Evolutionary conservation across 2,888 invertebrate genomes (phyloP).

Genomic region (Diachrysia chrysitis): DNA sequence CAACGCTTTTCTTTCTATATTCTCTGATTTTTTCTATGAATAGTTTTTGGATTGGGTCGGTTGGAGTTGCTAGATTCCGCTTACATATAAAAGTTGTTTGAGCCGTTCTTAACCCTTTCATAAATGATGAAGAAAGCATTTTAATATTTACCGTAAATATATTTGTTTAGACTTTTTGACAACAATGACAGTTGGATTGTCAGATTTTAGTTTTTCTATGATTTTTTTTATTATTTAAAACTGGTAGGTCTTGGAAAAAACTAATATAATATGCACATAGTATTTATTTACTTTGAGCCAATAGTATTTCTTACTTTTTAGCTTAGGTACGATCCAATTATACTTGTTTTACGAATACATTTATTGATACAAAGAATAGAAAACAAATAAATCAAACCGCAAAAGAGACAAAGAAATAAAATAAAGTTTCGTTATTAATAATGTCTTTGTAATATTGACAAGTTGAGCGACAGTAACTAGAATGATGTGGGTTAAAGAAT

Average conservation of each 20-base stretch:
- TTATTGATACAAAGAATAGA: background rate
- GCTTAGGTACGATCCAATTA: too few species aligned
- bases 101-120: background rate
- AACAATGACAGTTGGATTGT: background rate
- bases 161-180: background rate
- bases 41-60: conserved; percentile 40
- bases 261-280: too few species aligned
- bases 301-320: too few species aligned
- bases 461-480: conserved; percentile 4
- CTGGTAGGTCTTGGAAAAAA: too few species aligned
- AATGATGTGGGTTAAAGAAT: background rate
- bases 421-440: background rate
- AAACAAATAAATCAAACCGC: background rate
- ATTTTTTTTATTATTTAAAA: background rate
- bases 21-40: conserved; percentile 38
- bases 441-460: conserved; percentile 3
- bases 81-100: background rate
- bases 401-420: background rate
- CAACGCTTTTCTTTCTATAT: conserved; percentile 23
- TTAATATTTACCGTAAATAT: background rate
- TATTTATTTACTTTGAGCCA: too few species aligned
- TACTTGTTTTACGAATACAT: too few species aligned
- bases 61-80: conserved; percentile 13
- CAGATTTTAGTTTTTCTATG: too few species aligned
- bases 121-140: conserved; percentile 25